Conservation (phyloP, 2,888 invertebrate genomes). For the Xanthia togata region DNA sequence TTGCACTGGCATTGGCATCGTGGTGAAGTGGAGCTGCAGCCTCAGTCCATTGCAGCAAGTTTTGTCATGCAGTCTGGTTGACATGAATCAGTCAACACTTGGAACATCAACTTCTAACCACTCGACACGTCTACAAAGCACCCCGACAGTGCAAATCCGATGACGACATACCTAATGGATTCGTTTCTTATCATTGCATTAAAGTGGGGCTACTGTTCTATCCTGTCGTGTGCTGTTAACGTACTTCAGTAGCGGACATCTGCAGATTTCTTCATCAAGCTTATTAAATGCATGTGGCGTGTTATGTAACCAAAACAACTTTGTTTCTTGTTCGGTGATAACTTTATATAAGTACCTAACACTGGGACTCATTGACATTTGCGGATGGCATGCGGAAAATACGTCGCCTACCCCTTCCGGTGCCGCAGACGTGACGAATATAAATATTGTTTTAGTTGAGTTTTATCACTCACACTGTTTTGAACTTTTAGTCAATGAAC, state of each 20-base stretch:
- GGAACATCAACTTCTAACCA: background rate
- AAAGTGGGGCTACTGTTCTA: constrained; percentile 19
- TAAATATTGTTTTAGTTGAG: constrained; percentile 18
- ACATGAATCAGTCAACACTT: background rate
- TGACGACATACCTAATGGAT: background rate
- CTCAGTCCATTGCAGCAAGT: background rate
- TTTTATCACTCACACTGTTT: constrained; percentile 26
- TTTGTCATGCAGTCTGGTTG: background rate
- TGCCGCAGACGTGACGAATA: constrained; percentile 2
- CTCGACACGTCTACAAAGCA: background rate
- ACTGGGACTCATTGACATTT: constrained; percentile 11
- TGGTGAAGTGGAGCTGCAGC: no score
- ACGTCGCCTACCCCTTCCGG: constrained; percentile 36
- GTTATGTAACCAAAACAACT: constrained; percentile 32
- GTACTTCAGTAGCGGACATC: constrained; percentile 40
- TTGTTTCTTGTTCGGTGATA: constrained; percentile 9
- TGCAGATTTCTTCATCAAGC: constrained; percentile 54
- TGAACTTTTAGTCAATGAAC: constrained; percentile 10
- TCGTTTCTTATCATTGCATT: background rate
- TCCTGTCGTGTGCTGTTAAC: background rate
- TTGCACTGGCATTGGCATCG: background rate
- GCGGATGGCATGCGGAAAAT: constrained; percentile 4
- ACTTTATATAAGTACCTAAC: background rate
- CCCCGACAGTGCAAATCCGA: background rate
- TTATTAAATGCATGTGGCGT: constrained; percentile 21